A percentile compares a stretch with the other conserved stretches of the same genome.
These are phyloP conservation scores for Cerceris rybyensis DNA, from an alignment of 2,888 invertebrate species.

Conservation along the genomic window DNA sequence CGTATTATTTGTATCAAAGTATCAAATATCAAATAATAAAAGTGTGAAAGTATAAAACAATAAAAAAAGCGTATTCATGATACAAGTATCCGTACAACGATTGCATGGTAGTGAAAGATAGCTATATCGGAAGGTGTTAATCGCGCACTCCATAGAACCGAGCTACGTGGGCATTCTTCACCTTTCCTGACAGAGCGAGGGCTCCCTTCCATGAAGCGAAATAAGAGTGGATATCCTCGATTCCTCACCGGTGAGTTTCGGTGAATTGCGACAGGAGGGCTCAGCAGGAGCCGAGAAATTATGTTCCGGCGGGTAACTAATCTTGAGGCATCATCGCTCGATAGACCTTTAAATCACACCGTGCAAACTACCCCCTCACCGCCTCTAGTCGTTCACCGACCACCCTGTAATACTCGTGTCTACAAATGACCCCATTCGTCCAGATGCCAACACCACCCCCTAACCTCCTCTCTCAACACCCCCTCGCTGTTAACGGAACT, in stretches of 20 bases:
- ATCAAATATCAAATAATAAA: no score
- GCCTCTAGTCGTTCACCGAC: slow-evolving; percentile 48
- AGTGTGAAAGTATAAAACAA: no score
- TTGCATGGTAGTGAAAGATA: no score
- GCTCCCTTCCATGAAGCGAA: neutral
- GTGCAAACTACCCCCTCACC: slow-evolving; percentile 61
- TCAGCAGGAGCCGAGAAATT: slow-evolving; percentile 64
- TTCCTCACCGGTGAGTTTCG: slow-evolving; percentile 42
- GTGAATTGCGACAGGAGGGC: slow-evolving; percentile 51
- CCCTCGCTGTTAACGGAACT: slow-evolving; percentile 6
- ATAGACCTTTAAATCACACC: slow-evolving; percentile 76
- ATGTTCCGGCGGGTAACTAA: slow-evolving; percentile 74
- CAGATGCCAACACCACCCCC: slow-evolving; percentile 69
- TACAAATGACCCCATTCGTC: slow-evolving; percentile 76
- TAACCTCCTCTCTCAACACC: slow-evolving; percentile 36
- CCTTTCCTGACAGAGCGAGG: neutral
- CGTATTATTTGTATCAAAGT: no score
- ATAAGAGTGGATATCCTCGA: slow-evolving; percentile 36
- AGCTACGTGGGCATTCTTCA: neutral
- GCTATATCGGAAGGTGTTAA: no score
- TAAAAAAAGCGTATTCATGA: no score
- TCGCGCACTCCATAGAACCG: neutral
- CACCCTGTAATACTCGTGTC: slow-evolving; percentile 73
- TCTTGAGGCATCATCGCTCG: slow-evolving; percentile 76
- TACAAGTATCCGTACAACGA: no score